Percentiles rank a stretch among this genome's conserved stretches.
Evolutionary conservation across 2,888 invertebrate genomes (phyloP).

Genomic region (Agrochola lota): DNA sequence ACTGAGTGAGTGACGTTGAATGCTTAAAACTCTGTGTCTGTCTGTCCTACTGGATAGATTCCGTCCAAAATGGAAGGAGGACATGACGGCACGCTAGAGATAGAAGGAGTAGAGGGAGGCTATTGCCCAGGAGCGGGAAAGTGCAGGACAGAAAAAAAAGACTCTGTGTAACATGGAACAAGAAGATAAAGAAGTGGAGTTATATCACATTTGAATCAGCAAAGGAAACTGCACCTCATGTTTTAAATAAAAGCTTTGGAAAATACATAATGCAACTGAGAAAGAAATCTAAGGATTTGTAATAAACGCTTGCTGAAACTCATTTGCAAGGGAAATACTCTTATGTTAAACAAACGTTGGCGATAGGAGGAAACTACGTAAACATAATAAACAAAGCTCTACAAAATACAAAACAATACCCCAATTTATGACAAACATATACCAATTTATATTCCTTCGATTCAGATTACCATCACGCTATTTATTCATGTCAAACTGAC

Average conservation of each 20-base stretch:
- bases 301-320: background rate
- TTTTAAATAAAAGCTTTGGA: background rate
- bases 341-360: background rate
- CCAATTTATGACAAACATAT: constrained; percentile 33
- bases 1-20: background rate
- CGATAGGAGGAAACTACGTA: constrained; percentile 5
- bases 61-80: too few species aligned
- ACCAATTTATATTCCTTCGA: constrained; percentile 24
- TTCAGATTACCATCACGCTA: constrained; percentile 40
- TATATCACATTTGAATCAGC: background rate
- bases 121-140: too few species aligned
- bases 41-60: too few species aligned
- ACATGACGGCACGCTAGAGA: too few species aligned
- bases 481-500: constrained; percentile 31
- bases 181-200: background rate
- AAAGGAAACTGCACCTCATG: background rate
- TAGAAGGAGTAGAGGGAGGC: too few species aligned
- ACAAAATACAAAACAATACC: constrained; percentile 19
- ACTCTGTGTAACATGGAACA: background rate
- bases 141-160: too few species aligned
- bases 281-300: background rate
- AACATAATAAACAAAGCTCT: constrained; percentile 19
- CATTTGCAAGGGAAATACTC: background rate
- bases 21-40: too few species aligned
- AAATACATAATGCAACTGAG: background rate